Evolutionary conservation across 2,797 vertebrate species (phyloP).

Genomic region (Brachyrhaphis roseni): DNA sequence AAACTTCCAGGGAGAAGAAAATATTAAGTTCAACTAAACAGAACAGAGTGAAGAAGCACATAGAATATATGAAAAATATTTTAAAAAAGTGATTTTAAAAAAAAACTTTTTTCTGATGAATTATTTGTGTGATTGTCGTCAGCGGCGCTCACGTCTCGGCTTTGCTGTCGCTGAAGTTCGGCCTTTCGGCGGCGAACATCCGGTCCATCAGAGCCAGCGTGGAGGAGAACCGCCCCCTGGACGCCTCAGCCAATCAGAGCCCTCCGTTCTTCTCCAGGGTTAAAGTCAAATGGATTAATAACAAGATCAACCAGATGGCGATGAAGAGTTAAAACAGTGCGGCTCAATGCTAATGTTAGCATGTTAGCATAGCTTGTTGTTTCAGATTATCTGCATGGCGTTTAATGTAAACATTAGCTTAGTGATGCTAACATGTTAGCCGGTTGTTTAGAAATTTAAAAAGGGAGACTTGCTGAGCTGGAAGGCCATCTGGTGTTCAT

Average conservation of each 20-base stretch:
- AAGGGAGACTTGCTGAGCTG: not conserved
- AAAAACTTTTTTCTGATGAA: not conserved
- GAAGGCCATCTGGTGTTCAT: not conserved
- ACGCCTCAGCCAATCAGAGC: not conserved
- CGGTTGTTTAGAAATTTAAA: too few relatives aligned
- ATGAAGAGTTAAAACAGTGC: slow-evolving; percentile 5
- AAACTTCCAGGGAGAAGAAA: not conserved
- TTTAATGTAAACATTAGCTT: not conserved
- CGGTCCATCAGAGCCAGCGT: slow-evolving; percentile 81
- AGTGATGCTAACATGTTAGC: not conserved
- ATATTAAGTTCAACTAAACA: not conserved
- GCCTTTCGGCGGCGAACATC: slow-evolving; percentile 74
- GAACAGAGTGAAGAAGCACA: not conserved
- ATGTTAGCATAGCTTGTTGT: not conserved
- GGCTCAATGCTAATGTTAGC: not conserved
- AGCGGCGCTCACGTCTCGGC: slow-evolving; percentile 85
- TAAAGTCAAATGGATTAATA: slow-evolving; percentile 47
- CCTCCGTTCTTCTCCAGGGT: slow-evolving; percentile 76
- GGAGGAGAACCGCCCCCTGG: slow-evolving; percentile 46
- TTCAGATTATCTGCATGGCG: not conserved
- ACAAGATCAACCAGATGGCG: slow-evolving; percentile 40
- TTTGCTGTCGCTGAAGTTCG: slow-evolving; percentile 85
- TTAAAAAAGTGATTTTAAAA: not conserved
- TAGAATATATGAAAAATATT: not conserved
- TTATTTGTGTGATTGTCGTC: slow-evolving; percentile 9